Evolutionary conservation across 2,113 vertebrate genomes (phyloP), one percentile per base, ranked within the genome.

Genomic region (Lophura nycthemera): DNA sequence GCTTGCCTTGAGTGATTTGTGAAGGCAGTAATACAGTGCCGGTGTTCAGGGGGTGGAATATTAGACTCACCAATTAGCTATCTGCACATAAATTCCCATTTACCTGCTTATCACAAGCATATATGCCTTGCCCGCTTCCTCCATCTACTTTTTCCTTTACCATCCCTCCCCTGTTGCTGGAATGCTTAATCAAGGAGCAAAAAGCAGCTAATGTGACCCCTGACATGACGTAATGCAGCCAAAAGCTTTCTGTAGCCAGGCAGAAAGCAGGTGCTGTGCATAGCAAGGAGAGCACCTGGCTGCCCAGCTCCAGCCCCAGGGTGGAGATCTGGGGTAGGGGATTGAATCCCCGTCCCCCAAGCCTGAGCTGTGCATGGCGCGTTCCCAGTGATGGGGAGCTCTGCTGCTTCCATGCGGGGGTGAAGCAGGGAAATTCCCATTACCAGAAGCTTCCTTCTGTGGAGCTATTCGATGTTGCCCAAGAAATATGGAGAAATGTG

Each of bases 11-110:
- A 85, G 86, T 92, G 96, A 96, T 97, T 96, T 94, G 96, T 94
- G 95, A 90, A 80, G 90, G 91, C 92, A 77, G 90, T 74, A 86
- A 65, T 67, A 25, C 78, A 74, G 82, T 19, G 73, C 89, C 3
- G 50, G 21, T 42, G 72, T 84, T 86, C 86, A 57, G 96, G 95
- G 95, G 94, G 72, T 92, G 95, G 61, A 54, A 96, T 94, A 94
- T 97, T 92, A 96, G 94, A 92, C 81, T 81, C 82, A 43, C 72
- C 97, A 96, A 97, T 95, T 97, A 97, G 86, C 95, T 67, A 86
- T 16, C 86, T 78, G 56, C 12, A 90, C 86, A 93, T 84, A 86
- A 91, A 96, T 97, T 71, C 91, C 93, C 94, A 84, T 86, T 95
- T 93, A 89, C 94, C 89, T 91, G 90, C 93, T 90, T 71, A 24